Evolutionary conservation across 2,888 invertebrate genomes (phyloP).

Genomic region (Camponotus fellah): DNA sequence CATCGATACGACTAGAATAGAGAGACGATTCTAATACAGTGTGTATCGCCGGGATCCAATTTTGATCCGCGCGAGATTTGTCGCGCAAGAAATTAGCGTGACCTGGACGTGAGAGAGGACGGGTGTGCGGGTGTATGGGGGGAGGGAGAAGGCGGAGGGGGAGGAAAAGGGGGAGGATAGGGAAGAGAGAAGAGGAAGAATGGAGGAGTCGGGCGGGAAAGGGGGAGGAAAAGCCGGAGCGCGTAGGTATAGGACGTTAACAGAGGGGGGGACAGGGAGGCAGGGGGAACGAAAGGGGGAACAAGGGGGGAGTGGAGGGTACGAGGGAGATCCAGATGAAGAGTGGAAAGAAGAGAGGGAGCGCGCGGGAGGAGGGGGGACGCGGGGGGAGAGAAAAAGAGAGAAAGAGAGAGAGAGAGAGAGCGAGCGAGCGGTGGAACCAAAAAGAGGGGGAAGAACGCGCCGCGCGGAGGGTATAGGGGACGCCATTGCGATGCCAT

Average conservation of each 20-base stretch:
- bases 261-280: conserved; percentile 44
- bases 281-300: conserved; percentile 30
- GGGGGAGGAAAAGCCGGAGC: conserved; percentile 41
- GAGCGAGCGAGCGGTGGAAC: conserved; percentile 72
- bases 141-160: conserved; percentile 41
- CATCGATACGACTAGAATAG: conserved; percentile 19
- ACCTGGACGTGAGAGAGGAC: conserved; percentile 65
- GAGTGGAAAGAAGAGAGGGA: conserved; percentile 76
- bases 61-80: conserved; percentile 76
- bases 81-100: conserved; percentile 80
- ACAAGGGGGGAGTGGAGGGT: conserved; percentile 60
- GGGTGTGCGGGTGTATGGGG: conserved; percentile 44
- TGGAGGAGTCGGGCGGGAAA: conserved; percentile 56
- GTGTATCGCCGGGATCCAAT: conserved; percentile 54
- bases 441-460: conserved; percentile 74
- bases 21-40: not conserved
- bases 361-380: conserved; percentile 67
- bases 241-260: conserved; percentile 35
- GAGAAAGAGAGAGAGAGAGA: conserved; percentile 68
- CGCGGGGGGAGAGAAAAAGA: conserved; percentile 59
- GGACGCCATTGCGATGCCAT: conserved; percentile 82
- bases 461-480: conserved; percentile 69
- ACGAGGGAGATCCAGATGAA: conserved; percentile 80
- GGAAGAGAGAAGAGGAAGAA: conserved; percentile 58
- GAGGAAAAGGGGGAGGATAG: conserved; percentile 18